Evolutionary conservation across 2,888 invertebrate genomes (phyloP), one percentile per base, ranked within the genome.

Genomic region (Agonum fuliginosum): DNA sequence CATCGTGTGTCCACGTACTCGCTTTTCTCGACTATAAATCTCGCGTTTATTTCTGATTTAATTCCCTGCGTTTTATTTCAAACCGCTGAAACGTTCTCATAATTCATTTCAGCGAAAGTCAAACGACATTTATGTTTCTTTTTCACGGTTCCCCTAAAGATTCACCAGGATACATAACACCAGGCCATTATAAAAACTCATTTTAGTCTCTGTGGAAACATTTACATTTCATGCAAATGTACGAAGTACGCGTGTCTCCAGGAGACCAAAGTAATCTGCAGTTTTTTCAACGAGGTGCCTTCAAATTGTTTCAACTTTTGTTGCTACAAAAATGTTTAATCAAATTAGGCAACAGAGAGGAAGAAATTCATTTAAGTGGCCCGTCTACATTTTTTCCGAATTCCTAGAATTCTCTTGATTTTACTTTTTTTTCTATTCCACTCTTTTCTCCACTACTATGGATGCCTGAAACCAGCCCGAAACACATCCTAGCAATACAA

Each of bases 221-320:
- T 62, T 62, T 62, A 62, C 58, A 62, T 62, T 62, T 30, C 58
- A 62, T 62, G 58, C 58, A 62, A 62, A 62, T 62, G 58, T 62
- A 19, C 27, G 4, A 46, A 46, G 46, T 17, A 37, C n/a, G n/a
- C n/a, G n/a, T n/a, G n/a, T n/a, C n/a, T 46, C 46, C 46, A 12
- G 17, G 46, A 46, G 46, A 46, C 46, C 46, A 8, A 12, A 12
- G 12, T 46, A 46, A 46, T 12, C 46, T 12, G 1, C 14, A 17
- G 46, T 20, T 46, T 46, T 46, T 46, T 17, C 14, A 46, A 2
- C 46, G 17, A n/a, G n/a, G 37, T 37, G 2, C 6, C 12, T 46
- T 46, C 17, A 46, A 46, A 46, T 46, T 46, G 17, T 46, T 46
- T 17, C 46, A 46, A 46, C 10, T 12, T 46, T 46, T 46, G 10